These are phyloP conservation scores for Diadegma fenestrale DNA, from an alignment of 2,888 invertebrate genomes.

Conservation along the genomic window DNA sequence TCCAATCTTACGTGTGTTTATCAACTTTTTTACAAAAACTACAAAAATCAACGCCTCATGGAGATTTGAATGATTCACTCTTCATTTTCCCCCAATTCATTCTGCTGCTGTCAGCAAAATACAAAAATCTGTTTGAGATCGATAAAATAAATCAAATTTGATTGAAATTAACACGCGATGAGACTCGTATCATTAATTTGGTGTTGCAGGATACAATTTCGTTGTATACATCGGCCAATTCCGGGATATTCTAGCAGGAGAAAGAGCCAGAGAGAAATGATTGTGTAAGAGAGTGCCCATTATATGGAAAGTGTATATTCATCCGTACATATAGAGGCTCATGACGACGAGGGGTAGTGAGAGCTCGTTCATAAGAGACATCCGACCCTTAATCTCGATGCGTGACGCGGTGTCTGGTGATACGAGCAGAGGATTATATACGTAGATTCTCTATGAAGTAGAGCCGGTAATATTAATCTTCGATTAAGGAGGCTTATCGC, in stretches of 20 bases:
- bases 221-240: conserved; percentile 11
- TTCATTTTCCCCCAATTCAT: not conserved
- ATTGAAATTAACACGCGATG: conserved; percentile 18
- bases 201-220: conserved; percentile 18
- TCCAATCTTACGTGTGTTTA: not conserved
- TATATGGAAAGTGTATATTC: conserved; percentile 4
- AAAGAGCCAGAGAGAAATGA: conserved; percentile 19
- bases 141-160: conserved; percentile 5
- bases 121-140: not conserved
- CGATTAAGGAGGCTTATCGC: conserved; percentile 80
- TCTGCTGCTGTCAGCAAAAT: not conserved
- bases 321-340: conserved; percentile 8
- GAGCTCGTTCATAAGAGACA: conserved; percentile 70
- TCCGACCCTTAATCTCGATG: conserved; percentile 75
- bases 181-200: conserved; percentile 26
- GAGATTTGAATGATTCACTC: not conserved
- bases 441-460: conserved; percentile 63
- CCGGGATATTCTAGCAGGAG: not conserved
- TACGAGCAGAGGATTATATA: conserved; percentile 32
- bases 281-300: not conserved
- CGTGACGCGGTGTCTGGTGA: conserved; percentile 73
- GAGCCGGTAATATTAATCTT: conserved; percentile 80
- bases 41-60: not conserved
- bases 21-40: not conserved
- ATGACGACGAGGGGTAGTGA: conserved; percentile 24